Evolutionary conservation across 30 jellyfish, hydroid and myxozoan species (phyloP).

Genomic region (Aurelia aurita): DNA sequence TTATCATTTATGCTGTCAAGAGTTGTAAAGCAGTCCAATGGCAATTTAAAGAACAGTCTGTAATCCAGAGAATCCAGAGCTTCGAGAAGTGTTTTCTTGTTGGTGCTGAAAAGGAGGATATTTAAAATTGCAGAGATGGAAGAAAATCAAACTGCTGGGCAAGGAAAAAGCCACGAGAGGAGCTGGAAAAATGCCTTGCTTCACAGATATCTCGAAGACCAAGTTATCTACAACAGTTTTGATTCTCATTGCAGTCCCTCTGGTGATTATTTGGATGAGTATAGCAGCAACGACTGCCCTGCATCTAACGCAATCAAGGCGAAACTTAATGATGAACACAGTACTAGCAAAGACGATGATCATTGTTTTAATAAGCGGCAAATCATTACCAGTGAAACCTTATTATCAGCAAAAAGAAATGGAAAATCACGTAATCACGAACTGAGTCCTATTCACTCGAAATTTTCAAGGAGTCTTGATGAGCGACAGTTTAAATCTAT

Average conservation of each 20-base stretch:
- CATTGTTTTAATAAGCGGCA: too few relatives aligned
- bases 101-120: background rate
- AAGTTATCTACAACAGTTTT: conserved; percentile 26
- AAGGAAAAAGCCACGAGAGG: conserved; percentile 4
- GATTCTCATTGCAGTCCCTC: background rate
- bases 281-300: background rate
- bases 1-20: too few relatives aligned
- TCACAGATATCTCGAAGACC: conserved; percentile 43
- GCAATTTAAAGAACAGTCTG: too few relatives aligned
- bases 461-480: conserved; percentile 31
- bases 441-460: background rate
- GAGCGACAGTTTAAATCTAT: conserved; percentile 37
- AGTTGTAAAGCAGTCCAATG: too few relatives aligned
- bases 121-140: background rate
- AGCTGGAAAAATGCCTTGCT: conserved; percentile 40
- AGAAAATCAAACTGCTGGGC: background rate
- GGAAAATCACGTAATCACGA: background rate
- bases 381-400: too few relatives aligned
- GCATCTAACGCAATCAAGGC: too few relatives aligned
- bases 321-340: too few relatives aligned
- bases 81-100: background rate
- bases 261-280: background rate
- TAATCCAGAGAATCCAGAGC: too few relatives aligned
- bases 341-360: too few relatives aligned
- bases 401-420: too few relatives aligned